Evolutionary conservation across 2,113 vertebrate genomes (phyloP).

Genomic region (Nematolebias whitei): DNA sequence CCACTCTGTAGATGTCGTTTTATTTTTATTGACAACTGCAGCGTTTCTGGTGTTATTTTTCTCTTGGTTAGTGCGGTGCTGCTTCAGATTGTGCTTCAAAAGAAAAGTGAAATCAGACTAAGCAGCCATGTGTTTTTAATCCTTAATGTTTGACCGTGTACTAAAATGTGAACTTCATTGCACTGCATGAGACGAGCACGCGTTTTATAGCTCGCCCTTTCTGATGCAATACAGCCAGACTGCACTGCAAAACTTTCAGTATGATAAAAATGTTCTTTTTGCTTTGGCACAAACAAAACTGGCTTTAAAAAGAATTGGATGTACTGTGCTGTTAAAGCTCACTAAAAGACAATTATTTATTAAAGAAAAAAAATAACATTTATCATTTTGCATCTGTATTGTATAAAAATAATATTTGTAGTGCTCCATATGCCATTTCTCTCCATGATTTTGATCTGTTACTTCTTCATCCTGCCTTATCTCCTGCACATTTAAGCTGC

Average conservation of each 20-base stretch:
- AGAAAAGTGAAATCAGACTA: conserved; percentile 46
- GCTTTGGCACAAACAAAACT: not conserved
- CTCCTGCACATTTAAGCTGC: not conserved
- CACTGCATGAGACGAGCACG: no score
- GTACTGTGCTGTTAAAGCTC: not conserved
- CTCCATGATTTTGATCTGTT: not conserved
- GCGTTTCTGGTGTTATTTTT: not conserved
- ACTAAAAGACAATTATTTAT: no score
- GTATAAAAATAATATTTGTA: no score
- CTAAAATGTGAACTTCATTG: no score
- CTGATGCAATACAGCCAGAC: not conserved
- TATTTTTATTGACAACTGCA: conserved; percentile 24
- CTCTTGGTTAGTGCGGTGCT: not conserved
- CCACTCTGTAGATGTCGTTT: conserved; percentile 68
- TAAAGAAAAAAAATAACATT: no score
- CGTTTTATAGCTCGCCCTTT: not conserved
- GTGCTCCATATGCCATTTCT: no score
- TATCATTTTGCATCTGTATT: no score
- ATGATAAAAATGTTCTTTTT: no score
- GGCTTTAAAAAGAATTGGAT: not conserved
- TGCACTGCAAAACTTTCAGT: not conserved
- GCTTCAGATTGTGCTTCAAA: conserved; percentile 40
- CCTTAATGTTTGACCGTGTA: no score
- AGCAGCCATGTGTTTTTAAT: not conserved
- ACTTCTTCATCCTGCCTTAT: conserved; percentile 27